Percentiles rank a stretch among this genome's conserved stretches.
These are phyloP conservation scores for Melinaea marsaeus DNA, from an alignment of 2,888 invertebrate species.

Conservation along the genomic window DNA sequence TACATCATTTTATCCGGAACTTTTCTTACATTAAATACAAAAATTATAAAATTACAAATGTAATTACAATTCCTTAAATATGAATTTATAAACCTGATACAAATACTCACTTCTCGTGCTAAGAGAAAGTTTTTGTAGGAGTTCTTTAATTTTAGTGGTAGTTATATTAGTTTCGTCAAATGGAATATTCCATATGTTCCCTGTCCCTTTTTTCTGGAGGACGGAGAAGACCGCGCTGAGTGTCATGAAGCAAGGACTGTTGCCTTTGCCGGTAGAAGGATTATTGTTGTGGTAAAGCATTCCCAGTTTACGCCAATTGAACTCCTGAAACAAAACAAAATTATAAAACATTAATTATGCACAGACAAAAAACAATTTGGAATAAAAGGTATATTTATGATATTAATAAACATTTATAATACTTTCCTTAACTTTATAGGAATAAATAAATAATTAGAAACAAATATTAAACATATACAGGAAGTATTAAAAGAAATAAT, in stretches of 20 bases:
- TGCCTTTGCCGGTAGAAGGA: conserved; percentile 78
- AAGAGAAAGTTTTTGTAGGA: conserved; percentile 79
- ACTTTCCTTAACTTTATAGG: too few species aligned
- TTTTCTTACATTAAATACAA: conserved; percentile 2
- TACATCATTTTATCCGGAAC: too few species aligned
- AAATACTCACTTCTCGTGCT: conserved; percentile 83
- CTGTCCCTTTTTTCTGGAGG: conserved; percentile 65
- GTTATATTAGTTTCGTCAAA: conserved; percentile 81
- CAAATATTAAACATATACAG: not conserved
- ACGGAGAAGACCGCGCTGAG: conserved; percentile 81
- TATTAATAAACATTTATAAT: too few species aligned
- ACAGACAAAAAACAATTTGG: too few species aligned
- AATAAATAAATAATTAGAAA: not conserved
- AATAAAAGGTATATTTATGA: too few species aligned
- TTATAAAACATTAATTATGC: too few species aligned
- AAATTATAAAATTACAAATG: not conserved
- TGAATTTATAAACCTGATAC: not conserved
- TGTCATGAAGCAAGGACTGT: conserved; percentile 88
- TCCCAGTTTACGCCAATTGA: conserved; percentile 85
- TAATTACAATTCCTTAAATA: not conserved
- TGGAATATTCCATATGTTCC: conserved; percentile 74
- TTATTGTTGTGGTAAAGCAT: conserved; percentile 86
- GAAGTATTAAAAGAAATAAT: too few species aligned
- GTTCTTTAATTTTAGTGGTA: conserved; percentile 73
- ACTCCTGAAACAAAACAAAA: conserved; percentile 72